Evolutionary conservation across 2,888 invertebrate species (phyloP).

Genomic region (Sminthurides aquaticus): DNA sequence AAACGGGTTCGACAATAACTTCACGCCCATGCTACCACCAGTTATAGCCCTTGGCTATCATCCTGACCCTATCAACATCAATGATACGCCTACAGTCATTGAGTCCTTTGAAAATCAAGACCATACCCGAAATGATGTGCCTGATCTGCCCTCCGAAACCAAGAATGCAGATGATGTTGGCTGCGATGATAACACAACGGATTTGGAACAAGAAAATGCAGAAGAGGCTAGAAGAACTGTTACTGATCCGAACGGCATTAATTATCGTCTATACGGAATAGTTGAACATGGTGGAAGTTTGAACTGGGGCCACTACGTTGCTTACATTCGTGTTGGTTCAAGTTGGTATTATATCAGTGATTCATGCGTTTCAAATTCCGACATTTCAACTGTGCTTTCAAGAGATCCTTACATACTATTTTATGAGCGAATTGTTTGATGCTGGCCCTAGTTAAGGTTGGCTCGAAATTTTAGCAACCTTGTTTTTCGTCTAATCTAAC

Average conservation of each 20-base stretch:
- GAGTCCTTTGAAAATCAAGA: not conserved
- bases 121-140: not conserved
- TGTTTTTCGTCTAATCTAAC: no score
- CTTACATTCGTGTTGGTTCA: constrained; percentile 67
- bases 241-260: constrained; percentile 58
- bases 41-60: not conserved
- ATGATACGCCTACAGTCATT: not conserved
- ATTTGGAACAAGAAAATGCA: constrained; percentile 29
- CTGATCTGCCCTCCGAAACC: not conserved
- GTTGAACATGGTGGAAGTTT: constrained; percentile 91
- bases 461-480: no score
- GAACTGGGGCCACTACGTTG: constrained; percentile 84
- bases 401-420: constrained; percentile 92
- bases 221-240: constrained; percentile 42
- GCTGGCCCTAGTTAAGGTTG: constrained; percentile 20
- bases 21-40: not conserved
- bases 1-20: not conserved
- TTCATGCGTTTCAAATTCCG: constrained; percentile 71
- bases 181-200: constrained; percentile 46
- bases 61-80: not conserved
- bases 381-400: constrained; percentile 68
- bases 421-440: constrained; percentile 71
- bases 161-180: constrained; percentile 52
- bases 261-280: constrained; percentile 88
- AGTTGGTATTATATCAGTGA: constrained; percentile 91